These are phyloP conservation scores for Sander vitreus DNA, from an alignment of 2,113 vertebrate genomes.

Conservation along the genomic window DNA sequence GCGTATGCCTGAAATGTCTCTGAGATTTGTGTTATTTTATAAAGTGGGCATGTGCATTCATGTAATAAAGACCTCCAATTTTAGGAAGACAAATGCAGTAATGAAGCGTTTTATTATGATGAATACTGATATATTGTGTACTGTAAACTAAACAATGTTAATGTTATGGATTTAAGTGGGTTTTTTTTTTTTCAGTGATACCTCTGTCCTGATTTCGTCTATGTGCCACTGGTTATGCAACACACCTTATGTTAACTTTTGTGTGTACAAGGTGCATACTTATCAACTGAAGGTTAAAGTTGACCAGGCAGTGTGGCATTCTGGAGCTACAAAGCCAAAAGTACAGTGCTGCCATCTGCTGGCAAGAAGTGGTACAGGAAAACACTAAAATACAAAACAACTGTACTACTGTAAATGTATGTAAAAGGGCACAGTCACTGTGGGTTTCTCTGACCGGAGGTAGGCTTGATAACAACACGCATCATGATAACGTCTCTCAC, in stretches of 20 bases:
- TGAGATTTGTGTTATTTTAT: conserved; percentile 27
- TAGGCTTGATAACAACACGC: neutral
- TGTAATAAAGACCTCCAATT: conserved; percentile 19
- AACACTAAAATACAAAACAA: neutral
- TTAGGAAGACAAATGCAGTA: conserved; percentile 29
- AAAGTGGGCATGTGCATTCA: conserved; percentile 33
- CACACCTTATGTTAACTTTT: neutral
- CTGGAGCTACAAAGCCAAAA: neutral
- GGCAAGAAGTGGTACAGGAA: conserved; percentile 6
- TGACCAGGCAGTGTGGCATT: neutral
- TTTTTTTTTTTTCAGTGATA: neutral
- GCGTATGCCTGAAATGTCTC: conserved; percentile 10
- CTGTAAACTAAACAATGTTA: neutral
- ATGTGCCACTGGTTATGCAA: conserved; percentile 26
- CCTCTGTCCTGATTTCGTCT: neutral
- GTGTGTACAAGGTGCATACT: conserved; percentile 33
- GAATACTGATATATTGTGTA: neutral
- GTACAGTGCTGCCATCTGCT: conserved; percentile 64
- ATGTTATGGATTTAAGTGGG: neutral
- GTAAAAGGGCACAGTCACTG: neutral
- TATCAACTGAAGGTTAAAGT: conserved; percentile 11
- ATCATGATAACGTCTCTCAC: neutral
- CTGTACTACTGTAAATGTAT: neutral
- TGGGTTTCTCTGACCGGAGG: neutral
- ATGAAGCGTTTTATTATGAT: conserved; percentile 47